Base-by-base conservation (phyloP, 2,113 vertebrate genomes). In the Sturnus vulgaris region DNA sequence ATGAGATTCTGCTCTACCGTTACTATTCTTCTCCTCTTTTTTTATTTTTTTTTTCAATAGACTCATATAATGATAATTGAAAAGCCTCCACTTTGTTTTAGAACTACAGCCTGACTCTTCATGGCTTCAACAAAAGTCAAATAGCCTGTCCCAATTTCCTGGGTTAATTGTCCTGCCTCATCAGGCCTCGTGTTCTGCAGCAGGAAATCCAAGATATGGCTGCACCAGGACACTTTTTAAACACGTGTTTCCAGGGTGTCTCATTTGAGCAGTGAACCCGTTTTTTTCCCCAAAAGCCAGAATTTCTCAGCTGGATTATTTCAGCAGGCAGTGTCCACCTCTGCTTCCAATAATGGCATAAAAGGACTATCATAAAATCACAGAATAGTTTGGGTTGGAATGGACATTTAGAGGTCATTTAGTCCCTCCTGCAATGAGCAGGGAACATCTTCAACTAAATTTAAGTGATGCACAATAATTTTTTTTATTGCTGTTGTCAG, bases 61-160 rank as follows among this genome's bases (percentile, higher is more conserved):
- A 13, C 27, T 73, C 61, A 10, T 35, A 52, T 66, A 72, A 92
- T 64, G 64, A 47, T 88, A 94, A 94, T 52, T 90, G 85, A 94
- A 97, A 97, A 95, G 92, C 56, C 39, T 88, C 33, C 47, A 88
- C 72, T 76, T 94, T 94, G 85, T 90, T 90, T 95, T 77, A 95
- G 76, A 94, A 63, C 75, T 50, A 9, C 55, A 56, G 47, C 35
- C n/a, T 64, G 85, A 28, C 75, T 93, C 64, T 88, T 64, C 25
- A 1, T 42, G 77, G n/a, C 66, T 95, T 69, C 63, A 75, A 82
- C 81, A 95, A 94, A 96, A 94, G 60, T 64, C 60, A 68, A 15
- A 63, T 12, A 70, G n/a, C 37, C 69, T 93, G 86, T 92, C 64
- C 88, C 79, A 60, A 8, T 95, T 95, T 92, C 53, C 65, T 71